Base-by-base conservation (phyloP, 2,113 vertebrate genomes). In the Rana temporaria region DNA sequence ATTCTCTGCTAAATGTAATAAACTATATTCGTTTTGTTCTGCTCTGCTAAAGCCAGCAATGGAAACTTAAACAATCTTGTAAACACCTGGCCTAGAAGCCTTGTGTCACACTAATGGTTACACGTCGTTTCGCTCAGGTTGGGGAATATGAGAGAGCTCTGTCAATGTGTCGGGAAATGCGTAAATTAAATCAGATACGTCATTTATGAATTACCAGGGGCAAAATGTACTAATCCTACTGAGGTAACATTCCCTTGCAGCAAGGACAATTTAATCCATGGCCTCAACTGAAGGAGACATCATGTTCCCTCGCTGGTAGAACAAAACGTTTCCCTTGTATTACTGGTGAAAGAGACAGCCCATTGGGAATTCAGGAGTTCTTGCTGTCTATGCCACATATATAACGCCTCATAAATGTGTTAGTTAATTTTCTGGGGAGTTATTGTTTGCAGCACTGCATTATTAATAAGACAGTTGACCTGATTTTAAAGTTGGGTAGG, bases 241-340 rank as follows among this genome's bases (percentile, higher is more conserved):
- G 55, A 19, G 26, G 56, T 60, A 60, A 74, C 34, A 56, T 74
- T 60, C 56, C 55, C 22, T 71, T 71, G 30, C 14, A 22, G 30
- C 72, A 16, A 34, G 71, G 55, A 60, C 56, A 74, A 59, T 22
- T n/a, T 74, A 60, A 75, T 75, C 72, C 72, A 11, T 56, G 22
- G 72, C 30, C 9, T 62, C n/a, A 7, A n/a, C 20, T 30, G 30
- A 75, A 18, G 57, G 56, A 75, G 72, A 57, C 72, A 62, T 7
- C n/a, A 22, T 75, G 72, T 75, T 75, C 72, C 32, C 57, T 62
- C 56, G 15, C 32, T n/a, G 56, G 56, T 75, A 30, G 72, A 75
- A 42, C 18, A 26, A 22, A 75, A 75, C 59, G 55, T 74, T 59
- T 74, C 59, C 55, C 7, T 22, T 55, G 15, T 12, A 4, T 55